These are phyloP conservation scores for Ploceus nigricollis DNA, from an alignment of 2,113 vertebrate genomes.

Conservation along the genomic window DNA sequence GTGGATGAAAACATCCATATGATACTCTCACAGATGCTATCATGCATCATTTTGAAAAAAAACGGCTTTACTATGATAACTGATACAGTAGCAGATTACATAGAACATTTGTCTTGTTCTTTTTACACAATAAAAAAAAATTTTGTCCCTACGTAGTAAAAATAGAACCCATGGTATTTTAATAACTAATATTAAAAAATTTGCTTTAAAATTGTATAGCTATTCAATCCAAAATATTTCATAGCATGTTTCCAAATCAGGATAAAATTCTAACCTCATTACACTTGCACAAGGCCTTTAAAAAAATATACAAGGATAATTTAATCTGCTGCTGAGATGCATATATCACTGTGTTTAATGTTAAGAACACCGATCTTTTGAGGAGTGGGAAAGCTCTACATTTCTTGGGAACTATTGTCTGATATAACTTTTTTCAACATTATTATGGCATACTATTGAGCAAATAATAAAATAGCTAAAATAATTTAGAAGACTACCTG, in stretches of 20 bases:
- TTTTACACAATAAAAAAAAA: not conserved
- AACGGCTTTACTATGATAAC: not conserved
- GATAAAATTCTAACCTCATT: not conserved
- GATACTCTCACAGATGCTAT: not conserved
- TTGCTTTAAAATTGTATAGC: not conserved
- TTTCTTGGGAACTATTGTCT: not conserved
- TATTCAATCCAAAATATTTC: not conserved
- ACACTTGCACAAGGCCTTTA: not conserved
- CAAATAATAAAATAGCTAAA: not conserved
- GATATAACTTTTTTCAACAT: not conserved
- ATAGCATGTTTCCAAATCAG: not conserved
- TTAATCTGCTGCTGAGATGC: not conserved
- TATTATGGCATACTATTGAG: not conserved
- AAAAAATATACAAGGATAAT: not conserved
- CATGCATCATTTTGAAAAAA: not conserved
- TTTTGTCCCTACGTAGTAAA: not conserved
- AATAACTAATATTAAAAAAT: not conserved
- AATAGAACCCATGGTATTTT: not conserved
- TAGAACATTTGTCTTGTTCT: not conserved
- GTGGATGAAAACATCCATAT: not conserved
- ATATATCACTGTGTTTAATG: not conserved
- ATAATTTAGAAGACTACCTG: constrained; percentile 65
- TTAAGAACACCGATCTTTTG: not conserved
- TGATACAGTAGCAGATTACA: not conserved
- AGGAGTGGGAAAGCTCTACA: not conserved